Conservation (phyloP, 2,113 vertebrate genomes). For the Onychorhynchus coronatus region DNA sequence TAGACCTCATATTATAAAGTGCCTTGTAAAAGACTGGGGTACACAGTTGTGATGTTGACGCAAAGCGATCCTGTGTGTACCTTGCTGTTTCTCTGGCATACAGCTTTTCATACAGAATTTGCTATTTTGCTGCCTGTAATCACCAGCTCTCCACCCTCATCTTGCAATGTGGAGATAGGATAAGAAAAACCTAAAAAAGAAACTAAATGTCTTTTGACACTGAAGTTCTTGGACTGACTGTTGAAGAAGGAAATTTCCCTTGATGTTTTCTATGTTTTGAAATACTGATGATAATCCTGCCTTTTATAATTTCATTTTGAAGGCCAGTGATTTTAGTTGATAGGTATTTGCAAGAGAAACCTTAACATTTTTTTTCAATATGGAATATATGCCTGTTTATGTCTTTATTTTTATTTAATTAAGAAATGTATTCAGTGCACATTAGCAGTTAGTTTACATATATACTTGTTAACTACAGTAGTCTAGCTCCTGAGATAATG, state of each 20-base stretch:
- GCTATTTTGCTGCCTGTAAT: background rate
- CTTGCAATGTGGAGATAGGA: background rate
- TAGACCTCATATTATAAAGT: background rate
- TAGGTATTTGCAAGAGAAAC: background rate
- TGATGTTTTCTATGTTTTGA: background rate
- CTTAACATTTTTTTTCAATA: background rate
- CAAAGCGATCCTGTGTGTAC: background rate
- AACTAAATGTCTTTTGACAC: background rate
- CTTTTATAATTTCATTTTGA: background rate
- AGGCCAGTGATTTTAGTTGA: background rate
- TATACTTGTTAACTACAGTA: fast-evolving
- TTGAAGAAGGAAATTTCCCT: background rate
- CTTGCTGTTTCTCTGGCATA: background rate
- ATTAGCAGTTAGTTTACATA: background rate
- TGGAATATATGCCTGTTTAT: background rate
- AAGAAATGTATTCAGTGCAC: background rate
- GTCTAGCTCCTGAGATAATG: background rate
- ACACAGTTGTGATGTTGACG: background rate
- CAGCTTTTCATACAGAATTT: background rate
- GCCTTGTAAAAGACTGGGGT: background rate
- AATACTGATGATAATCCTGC: background rate
- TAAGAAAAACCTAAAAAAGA: background rate
- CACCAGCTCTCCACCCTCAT: background rate
- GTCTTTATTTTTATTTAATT: background rate
- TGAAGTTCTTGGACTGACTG: background rate